phyloP scores from a whole-genome alignment of 92 coral and sea anemone species.

The Palythoa caribaeorum region DNA sequence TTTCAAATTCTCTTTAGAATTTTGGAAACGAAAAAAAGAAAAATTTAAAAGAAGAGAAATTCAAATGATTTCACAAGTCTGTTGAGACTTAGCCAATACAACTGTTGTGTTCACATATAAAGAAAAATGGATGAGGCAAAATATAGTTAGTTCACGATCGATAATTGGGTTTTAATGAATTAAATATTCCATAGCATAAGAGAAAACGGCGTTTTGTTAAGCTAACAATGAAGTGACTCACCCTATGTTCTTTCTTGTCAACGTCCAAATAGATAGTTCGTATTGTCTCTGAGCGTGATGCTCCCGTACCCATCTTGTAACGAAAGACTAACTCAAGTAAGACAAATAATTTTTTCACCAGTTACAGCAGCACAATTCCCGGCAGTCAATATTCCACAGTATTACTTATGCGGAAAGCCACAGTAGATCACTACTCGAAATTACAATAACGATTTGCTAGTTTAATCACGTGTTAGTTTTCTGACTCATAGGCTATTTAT shows the following conservation, averaged over 20 bases:
- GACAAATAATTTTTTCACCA: neutral
- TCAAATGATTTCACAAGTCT: too few species aligned
- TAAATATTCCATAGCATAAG: neutral
- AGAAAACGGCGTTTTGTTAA: neutral
- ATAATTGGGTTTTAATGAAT: too few species aligned
- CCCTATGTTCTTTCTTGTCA: constrained; percentile 15
- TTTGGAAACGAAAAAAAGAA: too few species aligned
- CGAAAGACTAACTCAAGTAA: neutral
- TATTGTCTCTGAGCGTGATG: neutral
- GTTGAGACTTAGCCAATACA: too few species aligned
- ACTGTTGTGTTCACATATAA: too few species aligned
- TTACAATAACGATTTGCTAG: neutral
- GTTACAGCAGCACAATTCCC: neutral
- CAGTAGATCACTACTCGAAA: neutral
- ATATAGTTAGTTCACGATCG: too few species aligned
- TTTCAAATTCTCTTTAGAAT: too few species aligned
- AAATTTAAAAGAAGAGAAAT: too few species aligned
- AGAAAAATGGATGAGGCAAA: too few species aligned
- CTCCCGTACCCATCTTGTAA: constrained; percentile 22
- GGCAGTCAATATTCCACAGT: neutral
- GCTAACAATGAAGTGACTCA: neutral
- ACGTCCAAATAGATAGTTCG: constrained; percentile 24
- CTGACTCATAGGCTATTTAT: neutral
- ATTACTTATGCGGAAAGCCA: neutral
- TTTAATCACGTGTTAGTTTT: neutral